Base-by-base conservation (phyloP, 2,888 invertebrate species). In the Cerastoderma edule region DNA sequence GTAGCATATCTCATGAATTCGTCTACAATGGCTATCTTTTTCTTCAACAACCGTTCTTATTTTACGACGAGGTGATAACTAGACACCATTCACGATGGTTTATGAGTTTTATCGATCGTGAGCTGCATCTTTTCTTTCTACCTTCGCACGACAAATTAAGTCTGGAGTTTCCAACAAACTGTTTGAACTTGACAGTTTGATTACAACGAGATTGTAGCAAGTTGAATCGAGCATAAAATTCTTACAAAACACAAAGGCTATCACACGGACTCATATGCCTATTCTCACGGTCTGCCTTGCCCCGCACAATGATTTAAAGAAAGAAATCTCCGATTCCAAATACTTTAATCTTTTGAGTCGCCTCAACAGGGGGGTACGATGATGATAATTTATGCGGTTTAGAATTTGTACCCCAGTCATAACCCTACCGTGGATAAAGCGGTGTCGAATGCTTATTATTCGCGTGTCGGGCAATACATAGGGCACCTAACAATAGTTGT, bases 311-410 rank as follows among this genome's bases (percentile, higher is more conserved):
- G 50, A 10, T n/a, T n/a, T 50, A 50, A 60, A 39, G 35, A 39
- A 60, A 60, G 60, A 60, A 60, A 60, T 60, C 60, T 60, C 60
- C 39, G 24, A 39, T 60, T 39, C 60, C 60, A 39, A 60, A 60
- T 44, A 22, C 60, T 24, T 60, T 39, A 39, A 39, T 60, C 39
- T 60, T 39, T 60, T 39, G 60, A 39, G 39, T 44, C 24, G 22
- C 8, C 60, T 35, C 60, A 60, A 60, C 60, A 60, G 60, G 60
- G 33, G 60, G 27, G 24, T 13, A n/a, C 5, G 39, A 39, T 27
- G 22, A 39, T 27, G 24, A 60, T 60, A 39, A 39, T 39, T 35
- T 39, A 60, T 39, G 60, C 60, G 56, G 32, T 24, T n/a, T 56
- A 19, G 56, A 32, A 56, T 56, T 56, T 19, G 19, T n/a, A 19